A percentile compares a stretch with the other conserved stretches of the same genome.
Evolutionary conservation across 1,140 invertebrate species (phyloP).

Genomic region (Trigoniulus corallinus): DNA sequence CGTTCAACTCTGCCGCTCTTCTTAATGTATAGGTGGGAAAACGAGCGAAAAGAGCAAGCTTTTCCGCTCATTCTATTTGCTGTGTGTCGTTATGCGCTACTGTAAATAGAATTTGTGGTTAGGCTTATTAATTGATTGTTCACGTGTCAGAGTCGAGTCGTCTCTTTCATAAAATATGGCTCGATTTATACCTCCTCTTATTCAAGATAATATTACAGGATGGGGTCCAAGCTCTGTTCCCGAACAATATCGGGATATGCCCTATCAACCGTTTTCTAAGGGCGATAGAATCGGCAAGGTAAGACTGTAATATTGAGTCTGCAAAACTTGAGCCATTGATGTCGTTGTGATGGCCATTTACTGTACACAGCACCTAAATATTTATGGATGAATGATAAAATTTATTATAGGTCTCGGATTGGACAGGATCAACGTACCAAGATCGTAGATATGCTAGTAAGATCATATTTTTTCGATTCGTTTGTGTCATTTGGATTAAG

Average conservation of each 20-base stretch:
- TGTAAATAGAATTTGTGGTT: too few relatives aligned
- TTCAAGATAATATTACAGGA: constrained; percentile 76
- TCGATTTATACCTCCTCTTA: constrained; percentile 46
- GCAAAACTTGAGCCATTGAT: neutral
- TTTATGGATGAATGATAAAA: too few relatives aligned
- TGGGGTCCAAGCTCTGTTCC: constrained; percentile 93
- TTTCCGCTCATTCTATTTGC: too few relatives aligned
- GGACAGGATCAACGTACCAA: constrained; percentile 86
- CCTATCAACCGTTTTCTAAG: constrained; percentile 96
- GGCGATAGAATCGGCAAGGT: constrained; percentile 88
- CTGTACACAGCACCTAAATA: too few relatives aligned
- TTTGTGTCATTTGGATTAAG: neutral
- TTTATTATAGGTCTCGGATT: constrained; percentile 75
- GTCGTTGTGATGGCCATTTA: too few relatives aligned
- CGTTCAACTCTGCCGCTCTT: too few relatives aligned
- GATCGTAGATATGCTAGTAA: constrained; percentile 90
- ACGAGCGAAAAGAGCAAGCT: too few relatives aligned
- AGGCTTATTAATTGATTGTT: too few relatives aligned
- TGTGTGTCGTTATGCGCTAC: too few relatives aligned
- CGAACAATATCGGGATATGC: constrained; percentile 92
- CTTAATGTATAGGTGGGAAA: too few relatives aligned
- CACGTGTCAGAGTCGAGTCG: too few relatives aligned
- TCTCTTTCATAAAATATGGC: too few relatives aligned
- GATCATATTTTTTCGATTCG: constrained; percentile 21
- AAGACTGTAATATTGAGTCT: constrained; percentile 14